phyloP scores from a whole-genome alignment of 92 coral and sea anemone genomes.

The Zoanthus solanderi region DNA sequence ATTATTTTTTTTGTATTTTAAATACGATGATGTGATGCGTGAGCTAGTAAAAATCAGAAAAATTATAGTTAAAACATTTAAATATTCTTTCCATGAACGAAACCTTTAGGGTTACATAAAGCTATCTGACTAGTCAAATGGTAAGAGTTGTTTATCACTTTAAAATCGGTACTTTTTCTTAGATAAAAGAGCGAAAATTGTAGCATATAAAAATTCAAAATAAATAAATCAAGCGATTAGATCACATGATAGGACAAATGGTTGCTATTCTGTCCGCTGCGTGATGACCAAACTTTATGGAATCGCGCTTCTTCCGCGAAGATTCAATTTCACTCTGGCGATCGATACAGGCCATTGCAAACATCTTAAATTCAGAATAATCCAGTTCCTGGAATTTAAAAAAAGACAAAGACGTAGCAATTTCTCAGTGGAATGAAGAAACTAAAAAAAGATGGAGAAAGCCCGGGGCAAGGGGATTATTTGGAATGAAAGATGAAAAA shows the following conservation, averaged over 20 bases:
- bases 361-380: slow-evolving; percentile 98
- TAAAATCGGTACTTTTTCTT: too few relatives aligned
- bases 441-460: not conserved
- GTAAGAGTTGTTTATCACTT: too few relatives aligned
- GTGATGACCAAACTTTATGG: not conserved
- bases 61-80: too few relatives aligned
- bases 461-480: not conserved
- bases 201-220: too few relatives aligned
- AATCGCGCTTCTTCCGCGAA: slow-evolving; percentile 4
- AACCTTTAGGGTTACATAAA: too few relatives aligned
- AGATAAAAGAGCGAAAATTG: too few relatives aligned
- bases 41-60: too few relatives aligned
- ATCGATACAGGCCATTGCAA: slow-evolving; percentile 99
- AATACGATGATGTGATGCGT: too few relatives aligned
- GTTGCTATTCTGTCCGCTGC: slow-evolving; percentile 14
- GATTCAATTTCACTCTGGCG: slow-evolving; percentile 92
- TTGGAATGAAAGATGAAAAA: too few relatives aligned
- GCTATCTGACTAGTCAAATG: too few relatives aligned
- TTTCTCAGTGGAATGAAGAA: not conserved
- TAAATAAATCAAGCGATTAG: not conserved
- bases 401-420: not conserved
- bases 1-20: too few relatives aligned
- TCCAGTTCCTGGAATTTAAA: slow-evolving; percentile 82
- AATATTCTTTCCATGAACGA: too few relatives aligned
- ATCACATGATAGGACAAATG: slow-evolving; percentile 5